Evolutionary conservation across 1,140 invertebrate species (phyloP), one percentile per base, ranked within the genome.

Genomic region (Caenorhabditis latens): DNA sequence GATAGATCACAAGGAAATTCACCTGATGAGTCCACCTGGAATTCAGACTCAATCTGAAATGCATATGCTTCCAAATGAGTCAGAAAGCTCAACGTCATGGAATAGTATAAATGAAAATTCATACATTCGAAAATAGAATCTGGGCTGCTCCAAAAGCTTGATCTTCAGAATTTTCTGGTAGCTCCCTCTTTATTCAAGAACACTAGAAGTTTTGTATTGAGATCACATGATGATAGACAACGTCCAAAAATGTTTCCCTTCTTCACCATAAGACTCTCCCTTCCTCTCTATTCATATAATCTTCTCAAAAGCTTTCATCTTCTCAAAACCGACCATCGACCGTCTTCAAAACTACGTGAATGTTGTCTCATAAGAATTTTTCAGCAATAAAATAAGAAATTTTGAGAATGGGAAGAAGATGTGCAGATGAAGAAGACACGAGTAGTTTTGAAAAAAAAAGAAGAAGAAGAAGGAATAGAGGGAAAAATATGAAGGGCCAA

Each of bases 281-380:
- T n/a, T n/a, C n/a, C n/a, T n/a, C 5, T 79, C 71, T 50, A 79
- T 79, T 79, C 71, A 79, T 79, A 79, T 79, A 79, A 79, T 79
- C 71, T 79, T 79, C 71, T 50, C 71, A 79, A 79, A 79, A 79
- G 71, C 71, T 79, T 46, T 50, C 71, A 50, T 79, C 71, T 46
- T 79, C 71, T 79, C 71, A 79, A 50, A 79, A n/a, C 46, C 46
- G 71, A 79, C 46, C 71, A 79, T 13, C 13, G 71, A 79, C 71
- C 71, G 71, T 79, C 46, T 24, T 50, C 46, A 46, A 19, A 40
- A 65, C 57, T 58, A 58, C 57, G 57, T 58, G 61, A 53, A 16
- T 63, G 46, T 79, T 79, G 71, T 50, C 46, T 53, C 46, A 24
- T 9, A 32, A 24, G 71, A 79, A 79, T n/a, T 79, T 79, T 79